These are phyloP conservation scores for Premnoplex brunnescens DNA, from an alignment of 2,797 vertebrate species.

Conservation along the genomic window DNA sequence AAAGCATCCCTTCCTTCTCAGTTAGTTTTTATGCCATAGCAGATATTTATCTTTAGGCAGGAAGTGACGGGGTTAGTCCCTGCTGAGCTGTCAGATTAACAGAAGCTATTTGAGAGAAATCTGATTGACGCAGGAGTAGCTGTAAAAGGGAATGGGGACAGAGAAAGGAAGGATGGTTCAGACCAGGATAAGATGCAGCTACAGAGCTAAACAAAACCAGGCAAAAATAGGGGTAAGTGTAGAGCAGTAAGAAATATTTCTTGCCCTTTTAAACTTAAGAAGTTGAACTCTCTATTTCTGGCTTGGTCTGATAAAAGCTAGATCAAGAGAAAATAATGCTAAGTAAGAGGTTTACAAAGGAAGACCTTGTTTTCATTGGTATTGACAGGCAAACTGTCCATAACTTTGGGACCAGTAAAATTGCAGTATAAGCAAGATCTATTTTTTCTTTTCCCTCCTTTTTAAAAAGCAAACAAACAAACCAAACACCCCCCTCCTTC, in stretches of 20 bases:
- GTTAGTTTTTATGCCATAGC: not conserved
- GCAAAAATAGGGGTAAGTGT: not conserved
- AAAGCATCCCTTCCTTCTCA: not conserved
- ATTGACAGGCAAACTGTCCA: not conserved
- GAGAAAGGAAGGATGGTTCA: not conserved
- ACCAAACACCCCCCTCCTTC: not conserved
- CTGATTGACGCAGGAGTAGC: not conserved
- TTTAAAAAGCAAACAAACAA: not conserved
- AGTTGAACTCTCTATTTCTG: not conserved
- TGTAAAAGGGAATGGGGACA: not conserved
- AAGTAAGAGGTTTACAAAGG: not conserved
- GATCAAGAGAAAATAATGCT: not conserved
- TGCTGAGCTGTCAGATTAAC: slow-evolving; percentile 46
- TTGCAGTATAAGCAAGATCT: not conserved
- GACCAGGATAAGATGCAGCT: not conserved
- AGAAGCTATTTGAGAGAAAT: slow-evolving; percentile 35
- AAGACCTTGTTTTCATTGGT: not conserved
- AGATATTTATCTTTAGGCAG: slow-evolving; percentile 26
- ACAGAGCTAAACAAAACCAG: not conserved
- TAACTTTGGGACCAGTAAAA: not conserved
- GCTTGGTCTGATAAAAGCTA: not conserved
- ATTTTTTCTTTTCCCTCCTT: not conserved
- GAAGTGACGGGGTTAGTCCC: not conserved
- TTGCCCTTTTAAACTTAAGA: not conserved
- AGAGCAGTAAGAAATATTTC: not conserved